Evolutionary conservation across 2,797 vertebrate genomes (phyloP).

Genomic region (Mormyrus hasselquistii): DNA sequence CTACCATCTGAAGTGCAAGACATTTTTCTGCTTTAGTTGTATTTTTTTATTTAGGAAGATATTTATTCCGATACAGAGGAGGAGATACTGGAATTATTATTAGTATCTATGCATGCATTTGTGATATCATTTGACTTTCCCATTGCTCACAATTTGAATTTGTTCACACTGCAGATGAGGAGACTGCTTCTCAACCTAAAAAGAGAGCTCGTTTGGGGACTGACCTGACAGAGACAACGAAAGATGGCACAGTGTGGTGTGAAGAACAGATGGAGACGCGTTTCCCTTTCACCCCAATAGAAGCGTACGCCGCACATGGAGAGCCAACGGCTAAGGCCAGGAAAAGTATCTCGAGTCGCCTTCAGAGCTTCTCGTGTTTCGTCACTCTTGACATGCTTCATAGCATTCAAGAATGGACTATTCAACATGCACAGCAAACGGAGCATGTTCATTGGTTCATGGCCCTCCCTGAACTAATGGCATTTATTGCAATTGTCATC

Average conservation of each 20-base stretch:
- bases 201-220: not conserved
- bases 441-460: not conserved
- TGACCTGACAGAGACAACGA: not conserved
- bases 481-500: not conserved
- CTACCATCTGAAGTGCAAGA: not conserved
- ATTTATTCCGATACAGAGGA: not conserved
- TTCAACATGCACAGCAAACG: not conserved
- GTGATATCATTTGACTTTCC: not conserved
- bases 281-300: not conserved
- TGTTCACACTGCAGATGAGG: not conserved
- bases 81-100: not conserved
- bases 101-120: not conserved
- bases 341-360: not conserved
- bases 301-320: not conserved
- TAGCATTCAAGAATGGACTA: constrained; percentile 10
- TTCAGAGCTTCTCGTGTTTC: not conserved
- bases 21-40: not conserved
- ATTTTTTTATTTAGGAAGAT: not conserved
- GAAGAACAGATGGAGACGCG: not conserved
- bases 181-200: not conserved
- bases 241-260: not conserved
- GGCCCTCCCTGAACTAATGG: not conserved
- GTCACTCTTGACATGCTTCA: not conserved
- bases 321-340: not conserved
- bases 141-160: not conserved